Percentiles rank a stretch among this genome's conserved stretches.
Conservation (phyloP, 2,888 invertebrate species). For the Anticlea derivata region DNA sequence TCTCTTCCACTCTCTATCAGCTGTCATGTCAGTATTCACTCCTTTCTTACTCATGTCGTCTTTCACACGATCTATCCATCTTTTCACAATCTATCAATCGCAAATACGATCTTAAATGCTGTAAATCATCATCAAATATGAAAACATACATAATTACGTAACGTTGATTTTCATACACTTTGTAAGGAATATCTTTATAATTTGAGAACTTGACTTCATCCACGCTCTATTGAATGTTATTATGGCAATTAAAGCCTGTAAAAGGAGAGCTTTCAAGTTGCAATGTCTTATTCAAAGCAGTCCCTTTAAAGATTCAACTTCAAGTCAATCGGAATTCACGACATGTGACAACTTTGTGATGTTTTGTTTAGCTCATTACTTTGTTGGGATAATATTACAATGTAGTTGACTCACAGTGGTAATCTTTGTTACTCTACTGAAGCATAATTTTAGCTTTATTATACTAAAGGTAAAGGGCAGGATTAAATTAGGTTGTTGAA, state of each 20-base stretch:
- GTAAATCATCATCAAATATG: too few species aligned
- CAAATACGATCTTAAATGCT: too few species aligned
- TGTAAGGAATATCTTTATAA: too few species aligned
- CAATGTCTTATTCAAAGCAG: constrained; percentile 12
- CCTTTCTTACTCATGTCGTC: too few species aligned
- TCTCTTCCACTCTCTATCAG: too few species aligned
- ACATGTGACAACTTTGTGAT: constrained; percentile 11
- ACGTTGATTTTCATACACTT: too few species aligned
- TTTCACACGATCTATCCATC: too few species aligned
- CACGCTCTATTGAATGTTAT: too few species aligned
- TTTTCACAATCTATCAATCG: too few species aligned
- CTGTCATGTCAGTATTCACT: too few species aligned
- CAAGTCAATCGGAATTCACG: constrained; percentile 14
- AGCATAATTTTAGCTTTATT: background rate
- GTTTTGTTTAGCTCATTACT: constrained; percentile 15
- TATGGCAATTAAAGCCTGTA: background rate
- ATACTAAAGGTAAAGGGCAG: background rate
- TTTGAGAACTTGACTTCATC: too few species aligned
- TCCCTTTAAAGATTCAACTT: constrained; percentile 8
- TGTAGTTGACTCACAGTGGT: constrained; percentile 12
- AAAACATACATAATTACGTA: too few species aligned
- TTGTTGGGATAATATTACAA: constrained; percentile 11
- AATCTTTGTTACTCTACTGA: constrained; percentile 3
- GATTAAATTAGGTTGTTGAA: background rate
- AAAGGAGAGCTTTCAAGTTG: constrained; percentile 13